Evolutionary conservation across 2,797 vertebrate genomes (phyloP).

Genomic region (Stomatorhinus walkeri): DNA sequence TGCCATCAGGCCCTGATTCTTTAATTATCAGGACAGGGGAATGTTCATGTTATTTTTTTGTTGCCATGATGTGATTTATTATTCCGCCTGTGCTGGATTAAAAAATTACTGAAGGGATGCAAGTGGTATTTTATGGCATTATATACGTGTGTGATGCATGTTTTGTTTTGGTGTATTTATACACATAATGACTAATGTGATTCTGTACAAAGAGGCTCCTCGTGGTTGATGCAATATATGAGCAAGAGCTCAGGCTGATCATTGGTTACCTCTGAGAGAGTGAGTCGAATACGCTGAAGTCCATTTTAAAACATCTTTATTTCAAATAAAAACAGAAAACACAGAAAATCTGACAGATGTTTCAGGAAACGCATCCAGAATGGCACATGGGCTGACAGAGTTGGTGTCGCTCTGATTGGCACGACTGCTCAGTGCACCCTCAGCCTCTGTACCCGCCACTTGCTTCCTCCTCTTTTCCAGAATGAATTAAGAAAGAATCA

Average conservation of each 20-base stretch:
- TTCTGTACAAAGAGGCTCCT: not conserved
- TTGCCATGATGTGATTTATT: not conserved
- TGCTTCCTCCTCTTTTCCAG: slow-evolving; percentile 15
- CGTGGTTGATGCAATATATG: slow-evolving; percentile 2
- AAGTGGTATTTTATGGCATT: not conserved
- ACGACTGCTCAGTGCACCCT: not conserved
- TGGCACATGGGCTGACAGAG: slow-evolving; percentile 34
- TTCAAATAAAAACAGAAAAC: slow-evolving; percentile 44
- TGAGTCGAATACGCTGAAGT: not conserved
- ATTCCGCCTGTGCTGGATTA: not conserved
- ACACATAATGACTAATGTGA: not conserved
- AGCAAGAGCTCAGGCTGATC: not conserved
- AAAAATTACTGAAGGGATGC: not conserved
- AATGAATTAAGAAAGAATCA: slow-evolving; percentile 27
- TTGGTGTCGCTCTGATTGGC: slow-evolving; percentile 20
- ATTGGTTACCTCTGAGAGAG: not conserved
- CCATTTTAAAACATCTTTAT: slow-evolving; percentile 34
- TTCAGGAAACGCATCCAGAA: slow-evolving; percentile 32
- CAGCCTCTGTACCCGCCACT: not conserved
- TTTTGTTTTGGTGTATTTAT: slow-evolving; percentile 4
- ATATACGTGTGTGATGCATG: not conserved
- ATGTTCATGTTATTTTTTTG: not conserved
- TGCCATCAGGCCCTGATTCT: not conserved
- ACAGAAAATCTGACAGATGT: not conserved
- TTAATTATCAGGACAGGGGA: not conserved